A percentile compares a stretch with the other conserved stretches of the same genome.
Evolutionary conservation across 2,888 invertebrate genomes (phyloP).

Genomic region (Polyommatus icarus): DNA sequence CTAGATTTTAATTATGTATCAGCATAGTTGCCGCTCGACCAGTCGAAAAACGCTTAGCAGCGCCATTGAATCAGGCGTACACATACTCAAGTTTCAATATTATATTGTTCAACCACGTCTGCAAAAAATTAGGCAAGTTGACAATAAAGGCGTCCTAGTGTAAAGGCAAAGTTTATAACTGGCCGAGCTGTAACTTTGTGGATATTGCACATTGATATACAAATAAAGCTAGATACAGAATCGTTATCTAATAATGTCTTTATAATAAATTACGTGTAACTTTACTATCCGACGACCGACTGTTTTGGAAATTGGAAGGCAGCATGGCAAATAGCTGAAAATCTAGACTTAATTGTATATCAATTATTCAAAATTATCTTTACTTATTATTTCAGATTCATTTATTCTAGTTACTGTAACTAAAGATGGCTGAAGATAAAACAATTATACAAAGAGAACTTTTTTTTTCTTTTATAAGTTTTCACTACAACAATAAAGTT

Average conservation of each 20-base stretch:
- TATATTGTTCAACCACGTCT: background rate
- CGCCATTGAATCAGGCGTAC: too few species aligned
- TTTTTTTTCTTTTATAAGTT: too few species aligned
- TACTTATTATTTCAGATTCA: constrained; percentile 12
- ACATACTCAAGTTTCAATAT: background rate
- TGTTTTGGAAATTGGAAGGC: too few species aligned
- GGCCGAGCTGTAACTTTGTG: background rate
- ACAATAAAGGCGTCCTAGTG: too few species aligned
- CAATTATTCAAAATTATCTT: constrained; percentile 16
- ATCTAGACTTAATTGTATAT: constrained; percentile 17
- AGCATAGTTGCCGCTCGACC: background rate
- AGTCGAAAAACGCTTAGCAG: background rate
- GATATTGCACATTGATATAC: constrained; percentile 9
- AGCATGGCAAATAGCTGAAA: too few species aligned
- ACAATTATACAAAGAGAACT: background rate
- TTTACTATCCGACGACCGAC: too few species aligned
- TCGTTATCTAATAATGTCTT: background rate
- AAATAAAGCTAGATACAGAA: background rate
- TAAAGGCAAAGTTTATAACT: background rate
- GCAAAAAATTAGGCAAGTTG: too few species aligned
- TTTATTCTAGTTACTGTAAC: constrained; percentile 15
- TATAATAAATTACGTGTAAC: too few species aligned
- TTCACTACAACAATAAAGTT: too few species aligned
- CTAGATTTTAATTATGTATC: constrained; percentile 13
- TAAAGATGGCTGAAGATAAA: background rate